Evolutionary conservation across 2,888 invertebrate species (phyloP), one percentile per base, ranked within the genome.

Genomic region (Cotesia congregata): DNA sequence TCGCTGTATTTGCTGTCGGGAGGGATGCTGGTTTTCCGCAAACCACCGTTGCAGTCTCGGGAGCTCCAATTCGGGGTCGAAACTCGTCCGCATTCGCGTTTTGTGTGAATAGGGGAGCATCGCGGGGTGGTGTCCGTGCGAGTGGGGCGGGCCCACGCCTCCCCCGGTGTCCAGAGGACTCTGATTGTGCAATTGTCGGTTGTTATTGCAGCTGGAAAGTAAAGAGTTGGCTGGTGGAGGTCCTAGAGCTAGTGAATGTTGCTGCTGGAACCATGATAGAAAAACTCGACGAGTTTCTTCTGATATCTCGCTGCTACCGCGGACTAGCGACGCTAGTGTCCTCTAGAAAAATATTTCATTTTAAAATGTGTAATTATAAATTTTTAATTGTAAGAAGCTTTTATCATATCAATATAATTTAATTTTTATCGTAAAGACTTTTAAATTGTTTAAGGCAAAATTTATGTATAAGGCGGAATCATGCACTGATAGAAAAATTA

Each of bases 1-100:
- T 81, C 97, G 95, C 84, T 98, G 97, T 87, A 99, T 98, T 91
- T 98, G 98, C 85, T 98, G 97, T 74, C 98, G 92, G 81, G 97
- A 96, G 0, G 99, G 99, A 89, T 99, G 99, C 84, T 98, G 98
- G 90, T 99, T 99, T 88, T 97, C 97, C 64, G 94, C 93, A 91
- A 99, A 99, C 98, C 99, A 99, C 83, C 96, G 93, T 88, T 99
- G 98, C 73, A 99, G 91, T 86, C 98, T 96, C 0, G 99, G 98
- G 80, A 99, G 90, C 90, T 99, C 99, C 85, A 97, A 92, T 90
- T 98, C 98, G 0, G 98, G 98, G 90, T 98, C 98, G 86, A 98
- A 98, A 86, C 97, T 98, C 17, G 98, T 98, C 82, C 98, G 92
- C 96, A 98, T 97, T 85, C 98, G 93, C 3, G 97, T 97, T 90